Percentiles rank a stretch among this genome's conserved stretches.
phyloP scores from a whole-genome alignment of 2,797 vertebrate genomes.

The Podargus strigoides region DNA sequence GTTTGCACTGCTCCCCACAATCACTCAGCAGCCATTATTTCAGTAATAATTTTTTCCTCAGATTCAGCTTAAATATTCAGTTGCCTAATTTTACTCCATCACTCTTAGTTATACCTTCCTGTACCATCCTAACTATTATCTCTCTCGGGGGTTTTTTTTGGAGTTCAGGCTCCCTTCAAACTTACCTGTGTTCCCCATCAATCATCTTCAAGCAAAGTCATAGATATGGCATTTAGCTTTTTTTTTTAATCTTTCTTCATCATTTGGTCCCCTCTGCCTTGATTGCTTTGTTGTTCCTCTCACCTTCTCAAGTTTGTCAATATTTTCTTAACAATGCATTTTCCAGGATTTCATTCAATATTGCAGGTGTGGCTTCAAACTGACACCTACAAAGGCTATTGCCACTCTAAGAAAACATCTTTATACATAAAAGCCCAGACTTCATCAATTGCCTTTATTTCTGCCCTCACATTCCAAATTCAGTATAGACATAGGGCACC shows the following conservation, averaged over 20 bases:
- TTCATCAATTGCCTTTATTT: background rate
- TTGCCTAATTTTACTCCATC: constrained; percentile 61
- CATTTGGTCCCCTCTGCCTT: constrained; percentile 32
- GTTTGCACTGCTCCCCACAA: constrained; percentile 9
- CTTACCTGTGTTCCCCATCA: constrained; percentile 31
- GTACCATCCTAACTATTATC: background rate
- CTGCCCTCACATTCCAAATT: background rate
- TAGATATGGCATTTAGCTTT: constrained; percentile 20
- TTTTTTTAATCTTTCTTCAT: constrained; percentile 48
- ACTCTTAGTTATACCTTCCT: constrained; percentile 53
- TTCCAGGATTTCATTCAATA: background rate
- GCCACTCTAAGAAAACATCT: background rate
- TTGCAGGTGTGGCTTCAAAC: background rate
- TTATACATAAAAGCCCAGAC: background rate
- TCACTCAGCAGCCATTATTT: constrained; percentile 49
- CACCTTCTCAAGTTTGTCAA: constrained; percentile 44
- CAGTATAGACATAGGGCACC: background rate
- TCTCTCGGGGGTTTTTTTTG: background rate
- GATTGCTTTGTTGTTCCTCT: constrained; percentile 41
- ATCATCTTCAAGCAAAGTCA: constrained; percentile 32
- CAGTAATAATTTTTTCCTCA: constrained; percentile 62
- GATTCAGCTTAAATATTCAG: constrained; percentile 65
- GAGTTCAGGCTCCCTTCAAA: constrained; percentile 29
- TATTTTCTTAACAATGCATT: background rate
- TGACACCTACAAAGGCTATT: background rate